Conservation (phyloP, 2,888 invertebrate genomes). For the Aphidoletes aphidimyza region DNA sequence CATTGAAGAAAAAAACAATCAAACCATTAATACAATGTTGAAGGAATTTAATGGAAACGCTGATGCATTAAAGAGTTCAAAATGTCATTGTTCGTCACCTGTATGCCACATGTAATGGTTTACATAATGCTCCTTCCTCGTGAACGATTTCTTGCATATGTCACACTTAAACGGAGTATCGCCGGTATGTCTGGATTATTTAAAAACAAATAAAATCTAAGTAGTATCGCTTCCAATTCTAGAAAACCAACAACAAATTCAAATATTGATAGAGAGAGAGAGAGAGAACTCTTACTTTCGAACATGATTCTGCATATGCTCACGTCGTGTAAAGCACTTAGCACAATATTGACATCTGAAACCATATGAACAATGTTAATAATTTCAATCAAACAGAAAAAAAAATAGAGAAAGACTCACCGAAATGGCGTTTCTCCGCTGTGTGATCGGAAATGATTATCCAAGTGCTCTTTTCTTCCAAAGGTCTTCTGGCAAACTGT, state of each 20-base stretch:
- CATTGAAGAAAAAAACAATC: constrained; percentile 62
- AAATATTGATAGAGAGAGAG: too few relatives aligned
- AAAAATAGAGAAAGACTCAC: constrained; percentile 61
- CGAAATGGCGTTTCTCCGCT: constrained; percentile 80
- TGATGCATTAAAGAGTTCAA: not conserved
- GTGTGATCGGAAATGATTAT: constrained; percentile 81
- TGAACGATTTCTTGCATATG: constrained; percentile 87
- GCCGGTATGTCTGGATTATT: constrained; percentile 71
- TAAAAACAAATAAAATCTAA: not conserved
- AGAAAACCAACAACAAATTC: too few relatives aligned
- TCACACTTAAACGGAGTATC: constrained; percentile 88
- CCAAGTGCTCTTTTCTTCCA: constrained; percentile 84
- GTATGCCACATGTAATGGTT: constrained; percentile 80
- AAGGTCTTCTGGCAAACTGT: constrained; percentile 87
- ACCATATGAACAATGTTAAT: constrained; percentile 38
- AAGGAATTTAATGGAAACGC: constrained; percentile 56
- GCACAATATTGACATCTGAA: constrained; percentile 76
- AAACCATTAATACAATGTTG: constrained; percentile 64
- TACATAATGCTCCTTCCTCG: constrained; percentile 86
- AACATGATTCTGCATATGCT: constrained; percentile 88
- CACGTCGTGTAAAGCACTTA: constrained; percentile 84
- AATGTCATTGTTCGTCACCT: constrained; percentile 64
- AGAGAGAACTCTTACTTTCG: constrained; percentile 69
- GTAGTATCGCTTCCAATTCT: not conserved
- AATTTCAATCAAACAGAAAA: constrained; percentile 39